phyloP scores from a whole-genome alignment of 2,888 invertebrate genomes.

The Dichetophora obliterata region DNA sequence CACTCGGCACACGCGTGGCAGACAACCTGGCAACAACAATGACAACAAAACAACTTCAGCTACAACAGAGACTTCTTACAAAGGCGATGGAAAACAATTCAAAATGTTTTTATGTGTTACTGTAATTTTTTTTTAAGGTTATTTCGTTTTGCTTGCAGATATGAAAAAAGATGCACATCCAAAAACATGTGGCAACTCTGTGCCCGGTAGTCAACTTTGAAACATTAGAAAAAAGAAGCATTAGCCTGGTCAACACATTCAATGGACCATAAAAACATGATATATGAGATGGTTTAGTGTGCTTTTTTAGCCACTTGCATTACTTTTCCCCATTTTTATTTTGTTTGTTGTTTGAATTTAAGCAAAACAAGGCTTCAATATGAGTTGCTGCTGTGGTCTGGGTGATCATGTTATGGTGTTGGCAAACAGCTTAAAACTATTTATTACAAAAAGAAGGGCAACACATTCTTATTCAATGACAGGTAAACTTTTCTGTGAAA shows the following conservation, averaged over 20 bases:
- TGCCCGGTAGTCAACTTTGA: constrained; percentile 9
- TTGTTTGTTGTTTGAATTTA: background rate
- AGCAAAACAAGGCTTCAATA: background rate
- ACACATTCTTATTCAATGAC: no score
- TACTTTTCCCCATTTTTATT: constrained; percentile 1
- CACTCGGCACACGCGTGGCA: constrained; percentile 32
- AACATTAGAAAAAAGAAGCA: constrained; percentile 11
- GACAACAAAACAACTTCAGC: constrained; percentile 28
- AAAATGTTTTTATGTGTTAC: background rate
- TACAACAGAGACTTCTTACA: constrained; percentile 12
- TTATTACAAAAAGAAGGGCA: background rate
- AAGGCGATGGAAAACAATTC: constrained; percentile 23
- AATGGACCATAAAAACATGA: constrained; percentile 38
- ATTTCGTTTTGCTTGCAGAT: background rate
- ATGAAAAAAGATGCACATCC: constrained; percentile 26
- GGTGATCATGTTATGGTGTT: background rate
- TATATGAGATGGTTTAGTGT: constrained; percentile 33
- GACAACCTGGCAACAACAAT: constrained; percentile 31
- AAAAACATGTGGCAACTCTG: constrained; percentile 26
- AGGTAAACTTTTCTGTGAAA: no score
- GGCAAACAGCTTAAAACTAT: background rate
- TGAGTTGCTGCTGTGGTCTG: background rate
- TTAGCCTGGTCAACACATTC: constrained; percentile 20
- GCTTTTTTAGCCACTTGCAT: constrained; percentile 33
- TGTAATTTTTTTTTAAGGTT: background rate